A percentile compares a stretch with the other conserved stretches of the same genome.
Evolutionary conservation across 2,888 invertebrate species (phyloP).

Genomic region (Papilio demoleus): DNA sequence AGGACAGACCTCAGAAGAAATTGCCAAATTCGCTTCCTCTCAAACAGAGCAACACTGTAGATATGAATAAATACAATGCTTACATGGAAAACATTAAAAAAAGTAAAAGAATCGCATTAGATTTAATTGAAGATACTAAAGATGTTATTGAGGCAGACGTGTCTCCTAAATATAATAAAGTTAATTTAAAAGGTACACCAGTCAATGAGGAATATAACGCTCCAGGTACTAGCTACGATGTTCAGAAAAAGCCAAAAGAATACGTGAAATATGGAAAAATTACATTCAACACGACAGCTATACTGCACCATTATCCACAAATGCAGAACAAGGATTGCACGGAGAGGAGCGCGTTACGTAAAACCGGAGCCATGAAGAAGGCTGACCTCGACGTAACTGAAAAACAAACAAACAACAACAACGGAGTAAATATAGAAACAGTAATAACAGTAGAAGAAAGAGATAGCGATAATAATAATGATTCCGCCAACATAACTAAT

Average conservation of each 20-base stretch:
- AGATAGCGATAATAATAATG: slow-evolving; percentile 71
- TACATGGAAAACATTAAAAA: slow-evolving; percentile 75
- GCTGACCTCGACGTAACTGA: slow-evolving; percentile 62
- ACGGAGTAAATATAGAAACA: slow-evolving; percentile 55
- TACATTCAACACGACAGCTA: slow-evolving; percentile 77
- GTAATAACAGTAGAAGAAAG: slow-evolving; percentile 50
- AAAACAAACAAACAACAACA: slow-evolving; percentile 64
- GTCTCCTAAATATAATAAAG: slow-evolving; percentile 50
- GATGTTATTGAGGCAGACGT: slow-evolving; percentile 62
- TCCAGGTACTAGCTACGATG: slow-evolving; percentile 68
- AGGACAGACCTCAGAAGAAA: slow-evolving; percentile 68
- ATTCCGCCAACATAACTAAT: slow-evolving; percentile 53
- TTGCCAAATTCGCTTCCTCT: slow-evolving; percentile 77
- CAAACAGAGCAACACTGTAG: slow-evolving; percentile 75
- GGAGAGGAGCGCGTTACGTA: slow-evolving; percentile 40
- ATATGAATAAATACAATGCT: slow-evolving; percentile 76
- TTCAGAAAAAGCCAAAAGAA: slow-evolving; percentile 64
- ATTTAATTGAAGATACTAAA: slow-evolving; percentile 71
- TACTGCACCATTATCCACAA: slow-evolving; percentile 78
- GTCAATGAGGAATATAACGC: slow-evolving; percentile 60
- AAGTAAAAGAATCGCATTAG: slow-evolving; percentile 72
- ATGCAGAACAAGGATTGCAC: slow-evolving; percentile 57
- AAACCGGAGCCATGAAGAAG: slow-evolving; percentile 58
- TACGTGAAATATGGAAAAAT: slow-evolving; percentile 76
- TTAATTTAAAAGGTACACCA: slow-evolving; percentile 56